Conservation (phyloP, 2,113 vertebrate genomes). For the Python bivittatus region DNA sequence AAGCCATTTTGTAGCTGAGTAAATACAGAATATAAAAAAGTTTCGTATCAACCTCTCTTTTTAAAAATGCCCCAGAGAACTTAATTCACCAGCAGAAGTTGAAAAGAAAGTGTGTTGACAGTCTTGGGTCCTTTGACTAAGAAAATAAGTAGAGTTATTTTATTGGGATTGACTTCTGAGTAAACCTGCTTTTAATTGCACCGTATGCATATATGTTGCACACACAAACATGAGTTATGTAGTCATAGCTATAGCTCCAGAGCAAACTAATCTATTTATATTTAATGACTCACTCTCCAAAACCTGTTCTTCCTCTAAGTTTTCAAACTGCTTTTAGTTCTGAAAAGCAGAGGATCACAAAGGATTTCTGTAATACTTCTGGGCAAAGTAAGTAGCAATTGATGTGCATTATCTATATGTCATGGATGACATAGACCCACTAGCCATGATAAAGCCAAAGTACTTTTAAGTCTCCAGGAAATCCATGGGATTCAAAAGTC, state of each 20-base stretch:
- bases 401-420: slow-evolving; percentile 3
- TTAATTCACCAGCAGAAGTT: background rate
- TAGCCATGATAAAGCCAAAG: background rate
- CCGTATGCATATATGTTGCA: background rate
- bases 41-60: background rate
- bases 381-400: background rate
- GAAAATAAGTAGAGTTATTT: background rate
- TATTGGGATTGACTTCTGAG: background rate
- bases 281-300: background rate
- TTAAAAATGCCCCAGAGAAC: background rate
- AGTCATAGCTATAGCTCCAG: background rate
- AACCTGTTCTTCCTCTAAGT: background rate
- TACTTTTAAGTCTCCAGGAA: background rate
- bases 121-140: background rate
- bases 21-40: background rate
- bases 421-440: slow-evolving; percentile 34
- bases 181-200: background rate
- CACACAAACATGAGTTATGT: background rate
- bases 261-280: background rate
- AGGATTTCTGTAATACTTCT: background rate
- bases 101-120: background rate
- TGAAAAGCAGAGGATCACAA: background rate
- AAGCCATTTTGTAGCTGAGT: background rate
- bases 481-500: background rate
- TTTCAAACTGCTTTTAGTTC: slow-evolving; percentile 22